phyloP scores from a whole-genome alignment of 2,113 vertebrate species.

The Tetraodon nigroviridis region DNA sequence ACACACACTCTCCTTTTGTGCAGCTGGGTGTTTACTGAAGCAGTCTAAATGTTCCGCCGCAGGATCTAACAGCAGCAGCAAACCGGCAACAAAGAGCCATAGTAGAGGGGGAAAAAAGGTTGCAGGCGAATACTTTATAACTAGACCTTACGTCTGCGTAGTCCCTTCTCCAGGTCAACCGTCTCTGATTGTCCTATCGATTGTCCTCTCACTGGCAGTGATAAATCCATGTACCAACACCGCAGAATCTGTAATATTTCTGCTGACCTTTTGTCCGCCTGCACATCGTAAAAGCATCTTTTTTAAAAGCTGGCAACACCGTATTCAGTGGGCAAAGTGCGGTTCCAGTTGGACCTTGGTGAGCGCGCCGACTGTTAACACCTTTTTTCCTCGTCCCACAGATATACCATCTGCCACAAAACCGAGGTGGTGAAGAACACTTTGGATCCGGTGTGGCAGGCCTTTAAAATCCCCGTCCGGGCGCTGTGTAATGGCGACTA shows the following conservation, averaged over 20 bases:
- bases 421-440: conserved; percentile 91
- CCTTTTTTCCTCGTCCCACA: conserved; percentile 45
- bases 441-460: conserved; percentile 90
- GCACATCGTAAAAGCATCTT: too few species aligned
- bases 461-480: conserved; percentile 87
- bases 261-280: too few species aligned
- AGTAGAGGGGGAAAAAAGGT: conserved; percentile 1
- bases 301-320: neutral
- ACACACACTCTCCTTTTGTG: conserved; percentile 47
- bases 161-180: too few species aligned
- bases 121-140: neutral
- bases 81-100: conserved; percentile 18
- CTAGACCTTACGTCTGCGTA: too few species aligned
- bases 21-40: conserved; percentile 60
- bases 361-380: conserved; percentile 1
- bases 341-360: neutral
- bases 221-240: neutral
- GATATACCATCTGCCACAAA: conserved; percentile 89
- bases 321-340: neutral
- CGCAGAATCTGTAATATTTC: neutral
- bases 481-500: conserved; percentile 89
- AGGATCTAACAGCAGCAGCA: conserved; percentile 29
- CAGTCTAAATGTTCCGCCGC: conserved; percentile 54
- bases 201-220: too few species aligned
- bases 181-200: too few species aligned